Percentiles rank a stretch among this genome's conserved stretches.
phyloP scores from a whole-genome alignment of 2,797 vertebrate species.

The Tolypeutes matacus region DNA sequence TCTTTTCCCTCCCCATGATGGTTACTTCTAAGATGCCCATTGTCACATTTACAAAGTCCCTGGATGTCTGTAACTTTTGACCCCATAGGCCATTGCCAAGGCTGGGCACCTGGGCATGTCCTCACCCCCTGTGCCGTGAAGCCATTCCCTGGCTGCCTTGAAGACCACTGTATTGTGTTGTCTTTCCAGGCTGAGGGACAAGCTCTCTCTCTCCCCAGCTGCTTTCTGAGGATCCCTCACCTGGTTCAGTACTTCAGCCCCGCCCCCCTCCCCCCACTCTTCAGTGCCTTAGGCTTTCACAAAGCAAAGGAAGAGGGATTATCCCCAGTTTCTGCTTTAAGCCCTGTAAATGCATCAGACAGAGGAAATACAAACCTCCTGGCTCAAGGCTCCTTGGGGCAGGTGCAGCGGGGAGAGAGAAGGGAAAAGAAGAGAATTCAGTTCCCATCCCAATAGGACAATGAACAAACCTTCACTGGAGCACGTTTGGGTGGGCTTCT shows the following conservation, averaged over 20 bases:
- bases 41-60: too few species aligned
- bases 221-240: too few species aligned
- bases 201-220: too few species aligned
- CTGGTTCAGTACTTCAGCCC: not conserved
- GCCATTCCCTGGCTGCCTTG: too few species aligned
- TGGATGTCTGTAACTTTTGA: too few species aligned
- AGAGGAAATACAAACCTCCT: not conserved
- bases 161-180: rapidly evolving
- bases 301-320: not conserved
- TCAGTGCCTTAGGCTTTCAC: not conserved
- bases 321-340: not conserved
- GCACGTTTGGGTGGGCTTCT: rapidly evolving
- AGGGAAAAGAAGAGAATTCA: not conserved
- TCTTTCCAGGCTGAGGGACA: too few species aligned
- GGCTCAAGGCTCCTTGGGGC: not conserved
- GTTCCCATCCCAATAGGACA: rapidly evolving
- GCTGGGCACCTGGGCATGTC: too few species aligned
- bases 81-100: not conserved
- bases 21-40: not conserved
- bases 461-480: rapidly evolving
- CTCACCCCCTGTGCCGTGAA: rapidly evolving
- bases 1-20: not conserved
- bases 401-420: not conserved
- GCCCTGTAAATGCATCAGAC: rapidly evolving
- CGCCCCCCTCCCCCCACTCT: too few species aligned